These are phyloP conservation scores for Probosciger aterrimus DNA, from an alignment of 2,113 vertebrate species.

Conservation along the genomic window DNA sequence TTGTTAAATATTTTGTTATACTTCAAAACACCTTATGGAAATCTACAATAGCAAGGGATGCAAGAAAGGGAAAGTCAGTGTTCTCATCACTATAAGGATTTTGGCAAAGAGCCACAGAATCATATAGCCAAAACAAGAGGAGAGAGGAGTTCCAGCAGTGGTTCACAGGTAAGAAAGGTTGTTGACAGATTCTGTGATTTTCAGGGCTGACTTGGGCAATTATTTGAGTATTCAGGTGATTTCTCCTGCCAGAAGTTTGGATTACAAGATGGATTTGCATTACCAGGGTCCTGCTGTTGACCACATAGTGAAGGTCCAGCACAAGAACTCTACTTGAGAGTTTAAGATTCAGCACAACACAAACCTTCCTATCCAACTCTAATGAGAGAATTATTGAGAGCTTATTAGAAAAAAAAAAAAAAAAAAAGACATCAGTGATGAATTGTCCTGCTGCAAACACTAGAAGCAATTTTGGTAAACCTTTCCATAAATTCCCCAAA, in stretches of 20 bases:
- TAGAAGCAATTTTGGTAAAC: background rate
- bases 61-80: background rate
- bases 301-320: background rate
- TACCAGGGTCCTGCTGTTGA: background rate
- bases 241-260: background rate
- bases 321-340: background rate
- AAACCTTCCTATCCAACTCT: background rate
- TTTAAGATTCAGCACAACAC: background rate
- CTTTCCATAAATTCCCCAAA: background rate
- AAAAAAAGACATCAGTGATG: background rate
- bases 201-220: background rate
- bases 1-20: background rate
- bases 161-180: background rate
- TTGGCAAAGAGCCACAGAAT: background rate
- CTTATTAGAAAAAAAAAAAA: background rate
- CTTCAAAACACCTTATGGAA: background rate
- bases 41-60: background rate
- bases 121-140: background rate
- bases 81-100: background rate
- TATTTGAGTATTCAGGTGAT: background rate
- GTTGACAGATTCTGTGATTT: background rate
- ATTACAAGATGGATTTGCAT: background rate
- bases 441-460: background rate
- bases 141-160: background rate
- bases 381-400: background rate